These are phyloP conservation scores for Mormyrus hasselquistii DNA, from an alignment of 2,797 vertebrate species.

Conservation along the genomic window DNA sequence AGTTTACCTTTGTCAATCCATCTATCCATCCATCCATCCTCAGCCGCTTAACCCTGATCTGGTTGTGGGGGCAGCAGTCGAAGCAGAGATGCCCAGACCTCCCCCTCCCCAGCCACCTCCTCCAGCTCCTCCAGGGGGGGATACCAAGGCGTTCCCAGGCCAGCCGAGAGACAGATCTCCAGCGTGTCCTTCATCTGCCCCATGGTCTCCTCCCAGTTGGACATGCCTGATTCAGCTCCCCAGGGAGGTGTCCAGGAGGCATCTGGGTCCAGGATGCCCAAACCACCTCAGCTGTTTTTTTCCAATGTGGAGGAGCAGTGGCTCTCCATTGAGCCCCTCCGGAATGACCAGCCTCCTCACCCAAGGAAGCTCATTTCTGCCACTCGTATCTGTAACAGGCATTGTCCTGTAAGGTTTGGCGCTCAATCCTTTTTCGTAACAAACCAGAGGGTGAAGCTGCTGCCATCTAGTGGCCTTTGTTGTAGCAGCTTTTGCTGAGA, in stretches of 20 bases:
- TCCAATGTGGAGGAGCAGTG: background rate
- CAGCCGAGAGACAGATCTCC: background rate
- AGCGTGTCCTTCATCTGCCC: background rate
- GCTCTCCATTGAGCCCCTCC: background rate
- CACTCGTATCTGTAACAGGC: background rate
- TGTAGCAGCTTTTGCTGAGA: background rate
- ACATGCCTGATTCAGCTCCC: background rate
- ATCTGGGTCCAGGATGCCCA: background rate
- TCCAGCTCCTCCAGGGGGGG: background rate
- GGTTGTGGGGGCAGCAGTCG: background rate
- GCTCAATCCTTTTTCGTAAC: background rate
- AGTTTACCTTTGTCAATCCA: background rate
- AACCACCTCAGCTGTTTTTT: background rate
- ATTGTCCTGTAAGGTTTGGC: background rate
- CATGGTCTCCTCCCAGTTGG: background rate
- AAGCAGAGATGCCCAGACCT: background rate
- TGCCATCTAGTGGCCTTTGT: slow-evolving; percentile 17
- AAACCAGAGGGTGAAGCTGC: background rate
- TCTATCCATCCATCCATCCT: background rate
- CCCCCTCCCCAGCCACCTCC: background rate
- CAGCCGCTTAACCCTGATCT: background rate
- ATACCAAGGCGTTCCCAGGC: background rate
- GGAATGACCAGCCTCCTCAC: background rate
- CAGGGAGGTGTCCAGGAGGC: background rate
- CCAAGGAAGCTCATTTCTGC: background rate